These are phyloP conservation scores for Delphinapterus leucas DNA, from an alignment of 2,113 vertebrate genomes.

Conservation along the genomic window DNA sequence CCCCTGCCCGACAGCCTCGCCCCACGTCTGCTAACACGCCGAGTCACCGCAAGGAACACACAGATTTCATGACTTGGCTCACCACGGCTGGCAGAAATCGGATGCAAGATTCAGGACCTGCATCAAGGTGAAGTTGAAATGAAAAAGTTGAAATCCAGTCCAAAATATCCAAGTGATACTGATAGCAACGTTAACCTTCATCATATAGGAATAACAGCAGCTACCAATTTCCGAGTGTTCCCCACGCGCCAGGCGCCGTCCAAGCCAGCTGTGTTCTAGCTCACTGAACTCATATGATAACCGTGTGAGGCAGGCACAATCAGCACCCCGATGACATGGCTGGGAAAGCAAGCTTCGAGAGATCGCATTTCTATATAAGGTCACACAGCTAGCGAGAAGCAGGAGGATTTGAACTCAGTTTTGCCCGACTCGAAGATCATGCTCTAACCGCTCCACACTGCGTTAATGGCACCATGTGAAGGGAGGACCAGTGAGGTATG, in stretches of 20 bases:
- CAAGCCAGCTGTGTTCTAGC: neutral
- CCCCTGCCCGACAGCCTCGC: neutral
- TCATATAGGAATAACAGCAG: neutral
- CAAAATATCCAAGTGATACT: neutral
- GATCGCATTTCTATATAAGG: neutral
- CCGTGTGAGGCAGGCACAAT: neutral
- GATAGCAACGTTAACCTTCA: neutral
- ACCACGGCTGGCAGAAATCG: neutral
- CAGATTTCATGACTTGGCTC: neutral
- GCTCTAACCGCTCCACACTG: neutral
- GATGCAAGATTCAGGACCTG: neutral
- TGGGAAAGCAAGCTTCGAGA: neutral
- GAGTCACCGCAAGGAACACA: neutral
- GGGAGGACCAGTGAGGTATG: neutral
- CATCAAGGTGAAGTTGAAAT: neutral
- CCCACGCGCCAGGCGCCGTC: neutral
- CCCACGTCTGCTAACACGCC: neutral
- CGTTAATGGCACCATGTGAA: neutral
- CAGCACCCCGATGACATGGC: rapidly evolving
- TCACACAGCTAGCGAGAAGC: neutral
- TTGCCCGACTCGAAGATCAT: neutral
- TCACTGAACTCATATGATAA: neutral
- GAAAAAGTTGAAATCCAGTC: neutral
- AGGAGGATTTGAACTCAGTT: neutral
- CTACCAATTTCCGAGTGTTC: neutral